Conservation (phyloP, 2,113 vertebrate genomes). For the Prochilodus magdalenae region DNA sequence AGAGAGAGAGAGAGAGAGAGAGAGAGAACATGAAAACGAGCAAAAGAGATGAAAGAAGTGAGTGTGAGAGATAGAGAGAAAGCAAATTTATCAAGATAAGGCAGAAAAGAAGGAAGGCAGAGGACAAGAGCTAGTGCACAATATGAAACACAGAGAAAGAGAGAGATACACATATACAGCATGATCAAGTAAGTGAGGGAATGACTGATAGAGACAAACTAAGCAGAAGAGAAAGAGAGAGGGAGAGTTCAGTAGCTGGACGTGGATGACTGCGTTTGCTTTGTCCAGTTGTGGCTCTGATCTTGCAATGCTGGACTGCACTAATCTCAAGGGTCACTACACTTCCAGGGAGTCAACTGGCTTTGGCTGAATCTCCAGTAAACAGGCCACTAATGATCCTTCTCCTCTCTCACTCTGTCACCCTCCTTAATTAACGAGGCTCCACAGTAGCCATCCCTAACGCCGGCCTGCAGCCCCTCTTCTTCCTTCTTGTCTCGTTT, state of each 20-base stretch:
- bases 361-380: conserved; percentile 42
- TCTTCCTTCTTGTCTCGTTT: neutral
- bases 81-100: neutral
- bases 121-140: neutral
- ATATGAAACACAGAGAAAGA: neutral
- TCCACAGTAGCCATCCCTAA: conserved; percentile 39
- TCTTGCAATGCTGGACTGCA: neutral
- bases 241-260: neutral
- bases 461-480: neutral
- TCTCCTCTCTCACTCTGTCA: conserved; percentile 14
- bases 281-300: neutral
- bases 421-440: conserved; percentile 45
- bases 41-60: neutral
- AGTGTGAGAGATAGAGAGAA: neutral
- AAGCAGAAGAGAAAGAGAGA: neutral
- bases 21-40: neutral
- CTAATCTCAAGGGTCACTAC: conserved; percentile 47
- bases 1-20: too few species aligned
- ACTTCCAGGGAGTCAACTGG: conserved; percentile 36
- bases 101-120: neutral
- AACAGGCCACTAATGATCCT: conserved; percentile 32
- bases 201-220: too few species aligned
- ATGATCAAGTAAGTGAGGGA: neutral
- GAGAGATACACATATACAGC: neutral
- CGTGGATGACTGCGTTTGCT: neutral